Evolutionary conservation across 2,797 vertebrate genomes (phyloP), one percentile per base, ranked within the genome.

Genomic region (Acestrorhynchus altus): DNA sequence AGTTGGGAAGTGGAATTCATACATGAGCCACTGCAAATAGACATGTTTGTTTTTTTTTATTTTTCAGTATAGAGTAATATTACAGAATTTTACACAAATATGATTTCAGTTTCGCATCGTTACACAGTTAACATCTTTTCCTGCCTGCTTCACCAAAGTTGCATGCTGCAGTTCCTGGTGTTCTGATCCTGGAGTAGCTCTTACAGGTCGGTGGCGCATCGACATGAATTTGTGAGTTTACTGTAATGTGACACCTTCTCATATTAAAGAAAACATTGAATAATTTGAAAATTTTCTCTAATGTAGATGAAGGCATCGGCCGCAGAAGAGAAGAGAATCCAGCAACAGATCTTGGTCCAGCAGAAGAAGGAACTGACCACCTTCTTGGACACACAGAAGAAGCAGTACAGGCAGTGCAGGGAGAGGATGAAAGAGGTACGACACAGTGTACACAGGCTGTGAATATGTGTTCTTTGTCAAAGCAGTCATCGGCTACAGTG

Each of bases 311-410:
- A 99, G 92, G 92, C 94, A 35, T 92, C 95, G 68, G 90, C 94
- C 86, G 91, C 96, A 61, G 98, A 99, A 86, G 98, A 99, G 91
- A 99, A 96, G 92, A 98, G 96, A 92, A 98, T 99, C 93, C 98
- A 99, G 94, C 97, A 98, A 92, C 98, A 99, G 94, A 99, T 99
- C 82, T 87, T 95, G 92, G 92, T 96, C 86, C 98, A 99, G 93
- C 98, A 99, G 92, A 99, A 99, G 94, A 99, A 98, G 92, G 98
- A 99, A 88, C 94, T 99, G 92, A 97, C 96, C 92, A 98, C 95
- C 87, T 99, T 99, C 91, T 94, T 99, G 93, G 98, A 99, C 92
- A 98, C 95, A 93, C 98, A 99, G 90, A 99, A 98, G 94, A 98
- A 96, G 89, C 97, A 99, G 93, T 99, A 99, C 93, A 99, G 98